Evolutionary conservation across 53 echinoderm and acorn worm genomes (phyloP).

Genomic region (Antedon mediterranea): DNA sequence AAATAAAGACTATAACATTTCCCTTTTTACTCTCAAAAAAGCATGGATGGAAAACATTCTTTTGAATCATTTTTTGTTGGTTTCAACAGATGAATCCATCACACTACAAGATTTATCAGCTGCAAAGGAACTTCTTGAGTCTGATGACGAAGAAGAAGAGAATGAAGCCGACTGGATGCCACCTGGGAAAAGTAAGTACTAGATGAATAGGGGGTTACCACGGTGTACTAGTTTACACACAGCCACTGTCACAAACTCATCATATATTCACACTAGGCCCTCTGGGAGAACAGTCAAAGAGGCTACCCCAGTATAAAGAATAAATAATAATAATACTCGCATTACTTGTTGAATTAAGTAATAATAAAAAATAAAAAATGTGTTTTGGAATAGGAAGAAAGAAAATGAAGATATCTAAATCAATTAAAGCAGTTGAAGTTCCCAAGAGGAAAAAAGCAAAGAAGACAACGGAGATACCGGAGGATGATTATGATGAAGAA

Average conservation of each 20-base stretch:
- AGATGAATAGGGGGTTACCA: too few relatives aligned
- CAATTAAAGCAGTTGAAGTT: background rate
- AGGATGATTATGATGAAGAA: background rate
- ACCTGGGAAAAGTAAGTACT: background rate
- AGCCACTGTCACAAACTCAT: too few relatives aligned
- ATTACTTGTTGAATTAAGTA: background rate
- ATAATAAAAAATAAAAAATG: background rate
- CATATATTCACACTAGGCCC: too few relatives aligned
- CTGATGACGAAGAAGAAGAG: constrained; percentile 15
- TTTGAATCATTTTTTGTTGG: background rate
- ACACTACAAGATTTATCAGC: background rate
- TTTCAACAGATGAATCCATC: background rate
- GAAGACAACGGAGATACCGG: background rate
- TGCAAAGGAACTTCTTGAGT: background rate
- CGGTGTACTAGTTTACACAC: too few relatives aligned
- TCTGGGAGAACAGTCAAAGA: too few relatives aligned
- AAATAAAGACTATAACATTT: too few relatives aligned
- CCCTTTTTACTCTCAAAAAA: too few relatives aligned
- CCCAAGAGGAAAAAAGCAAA: background rate
- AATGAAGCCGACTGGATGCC: constrained; percentile 36
- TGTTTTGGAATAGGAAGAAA: constrained; percentile 9
- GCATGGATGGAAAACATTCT: too few relatives aligned
- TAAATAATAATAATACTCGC: constrained; percentile 8
- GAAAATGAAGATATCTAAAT: constrained; percentile 8
- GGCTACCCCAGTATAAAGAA: constrained; percentile 11